phyloP scores from a whole-genome alignment of 2,888 invertebrate species.

The Hydriomena furcata region DNA sequence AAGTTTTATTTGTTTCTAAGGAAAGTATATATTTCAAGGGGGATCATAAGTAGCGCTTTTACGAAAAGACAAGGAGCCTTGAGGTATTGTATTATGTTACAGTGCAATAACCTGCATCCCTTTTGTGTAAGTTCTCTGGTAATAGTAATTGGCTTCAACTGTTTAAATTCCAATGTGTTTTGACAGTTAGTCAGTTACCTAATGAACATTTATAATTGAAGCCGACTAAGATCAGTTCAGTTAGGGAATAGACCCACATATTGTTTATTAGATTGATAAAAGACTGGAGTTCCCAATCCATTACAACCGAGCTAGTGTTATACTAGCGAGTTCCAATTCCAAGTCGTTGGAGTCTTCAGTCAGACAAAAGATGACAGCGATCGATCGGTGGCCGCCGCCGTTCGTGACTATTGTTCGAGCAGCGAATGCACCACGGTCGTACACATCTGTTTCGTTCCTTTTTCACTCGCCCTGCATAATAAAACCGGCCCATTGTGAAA shows the following conservation, averaged over 20 bases:
- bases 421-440: slow-evolving; percentile 69
- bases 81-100: background rate
- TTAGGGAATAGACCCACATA: too few relatives aligned
- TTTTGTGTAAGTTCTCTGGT: too few relatives aligned
- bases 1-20: background rate
- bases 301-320: slow-evolving; percentile 48
- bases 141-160: too few relatives aligned
- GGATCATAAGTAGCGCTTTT: background rate
- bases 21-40: background rate
- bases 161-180: too few relatives aligned
- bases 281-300: background rate
- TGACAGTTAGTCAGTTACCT: too few relatives aligned
- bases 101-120: background rate
- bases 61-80: background rate
- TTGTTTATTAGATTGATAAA: background rate
- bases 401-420: slow-evolving; percentile 77
- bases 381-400: slow-evolving; percentile 64
- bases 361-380: slow-evolving; percentile 70
- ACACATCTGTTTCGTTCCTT: slow-evolving; percentile 82
- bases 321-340: slow-evolving; percentile 46
- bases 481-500: slow-evolving; percentile 77
- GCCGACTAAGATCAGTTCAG: too few relatives aligned
- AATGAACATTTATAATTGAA: too few relatives aligned
- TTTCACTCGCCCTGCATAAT: slow-evolving; percentile 76
- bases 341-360: slow-evolving; percentile 49